Evolutionary conservation across 2,888 invertebrate genomes (phyloP).

Genomic region (Sympetrum striolatum): DNA sequence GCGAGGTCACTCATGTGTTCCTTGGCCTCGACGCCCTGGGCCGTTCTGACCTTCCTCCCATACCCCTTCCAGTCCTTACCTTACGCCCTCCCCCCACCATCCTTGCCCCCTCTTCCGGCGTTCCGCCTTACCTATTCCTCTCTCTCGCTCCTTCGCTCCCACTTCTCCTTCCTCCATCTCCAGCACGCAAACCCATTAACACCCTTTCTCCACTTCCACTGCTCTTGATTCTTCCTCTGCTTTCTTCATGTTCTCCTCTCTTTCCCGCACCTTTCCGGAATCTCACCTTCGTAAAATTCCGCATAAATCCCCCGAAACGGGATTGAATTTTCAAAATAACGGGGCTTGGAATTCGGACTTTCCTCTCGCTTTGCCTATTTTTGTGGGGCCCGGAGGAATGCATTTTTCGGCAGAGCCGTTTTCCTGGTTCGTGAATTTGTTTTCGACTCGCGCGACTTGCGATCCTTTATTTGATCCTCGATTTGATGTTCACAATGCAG

Average conservation of each 20-base stretch:
- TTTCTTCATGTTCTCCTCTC: not conserved
- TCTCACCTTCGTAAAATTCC: not conserved
- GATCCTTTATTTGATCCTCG: too few species aligned
- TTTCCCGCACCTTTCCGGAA: not conserved
- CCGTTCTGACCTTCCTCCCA: not conserved
- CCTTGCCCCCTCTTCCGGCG: not conserved
- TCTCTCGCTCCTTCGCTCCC: not conserved
- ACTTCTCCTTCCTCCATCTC: not conserved
- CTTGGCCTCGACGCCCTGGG: not conserved
- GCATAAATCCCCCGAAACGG: not conserved
- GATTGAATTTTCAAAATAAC: not conserved
- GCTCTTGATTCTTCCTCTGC: too few species aligned
- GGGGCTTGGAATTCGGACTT: not conserved
- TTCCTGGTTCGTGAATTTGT: not conserved
- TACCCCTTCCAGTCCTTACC: not conserved
- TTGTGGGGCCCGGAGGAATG: not conserved
- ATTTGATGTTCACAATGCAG: too few species aligned
- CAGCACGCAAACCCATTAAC: not conserved
- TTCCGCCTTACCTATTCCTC: not conserved
- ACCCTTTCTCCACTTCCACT: not conserved
- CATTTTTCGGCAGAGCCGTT: not conserved
- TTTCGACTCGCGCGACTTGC: too few species aligned
- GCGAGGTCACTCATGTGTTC: conserved; percentile 28
- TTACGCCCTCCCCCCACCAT: not conserved
- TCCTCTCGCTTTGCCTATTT: not conserved